Conservation (phyloP, 2,113 vertebrate genomes). For the Centrocercus urophasianus region DNA sequence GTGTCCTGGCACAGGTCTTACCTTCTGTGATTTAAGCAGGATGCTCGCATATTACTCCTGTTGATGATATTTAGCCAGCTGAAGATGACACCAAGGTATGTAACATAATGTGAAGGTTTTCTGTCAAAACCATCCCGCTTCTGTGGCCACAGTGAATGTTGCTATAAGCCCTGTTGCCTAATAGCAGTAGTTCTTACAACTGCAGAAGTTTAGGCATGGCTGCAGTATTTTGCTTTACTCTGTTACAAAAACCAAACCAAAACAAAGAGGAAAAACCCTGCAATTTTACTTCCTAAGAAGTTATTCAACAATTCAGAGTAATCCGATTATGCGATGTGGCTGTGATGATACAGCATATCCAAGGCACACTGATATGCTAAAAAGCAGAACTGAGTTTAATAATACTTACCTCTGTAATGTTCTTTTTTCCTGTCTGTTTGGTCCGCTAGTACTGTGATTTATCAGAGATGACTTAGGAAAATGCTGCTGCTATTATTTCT, state of each 20-base stretch:
- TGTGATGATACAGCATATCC: background rate
- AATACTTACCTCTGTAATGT: background rate
- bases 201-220: background rate
- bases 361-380: background rate
- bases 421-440: background rate
- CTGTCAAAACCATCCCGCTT: background rate
- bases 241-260: background rate
- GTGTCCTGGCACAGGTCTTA: background rate
- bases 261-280: background rate
- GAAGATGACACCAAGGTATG: background rate
- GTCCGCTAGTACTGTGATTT: background rate
- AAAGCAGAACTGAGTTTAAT: background rate
- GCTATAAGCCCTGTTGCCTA: background rate
- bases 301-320: background rate
- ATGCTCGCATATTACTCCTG: fast-evolving
- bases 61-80: background rate
- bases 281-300: background rate
- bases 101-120: background rate
- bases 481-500: background rate
- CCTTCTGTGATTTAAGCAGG: background rate
- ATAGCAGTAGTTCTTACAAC: background rate
- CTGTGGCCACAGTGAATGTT: background rate
- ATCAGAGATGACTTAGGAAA: background rate
- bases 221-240: background rate
- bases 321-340: background rate